Percentiles rank a stretch among this genome's conserved stretches.
Evolutionary conservation across 1,140 invertebrate species (phyloP).

Genomic region (Penaeus japonicus): DNA sequence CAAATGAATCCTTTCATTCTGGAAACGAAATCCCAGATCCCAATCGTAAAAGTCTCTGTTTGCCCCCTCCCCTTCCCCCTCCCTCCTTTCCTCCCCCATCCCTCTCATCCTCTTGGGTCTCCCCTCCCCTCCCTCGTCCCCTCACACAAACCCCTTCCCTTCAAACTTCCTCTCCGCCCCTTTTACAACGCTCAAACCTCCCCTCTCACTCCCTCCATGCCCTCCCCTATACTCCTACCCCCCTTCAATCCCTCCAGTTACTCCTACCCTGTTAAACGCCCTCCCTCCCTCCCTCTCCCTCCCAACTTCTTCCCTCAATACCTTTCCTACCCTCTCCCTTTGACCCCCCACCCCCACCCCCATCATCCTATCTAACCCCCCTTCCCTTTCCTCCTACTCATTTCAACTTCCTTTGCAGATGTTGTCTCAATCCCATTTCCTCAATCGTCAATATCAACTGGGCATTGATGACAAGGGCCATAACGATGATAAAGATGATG

Average conservation of each 20-base stretch:
- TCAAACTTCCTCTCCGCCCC: not conserved
- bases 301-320: not conserved
- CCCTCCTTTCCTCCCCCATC: not conserved
- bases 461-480: too few species aligned
- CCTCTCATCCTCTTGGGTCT: not conserved
- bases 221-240: not conserved
- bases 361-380: not conserved
- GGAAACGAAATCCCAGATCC: too few species aligned
- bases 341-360: not conserved
- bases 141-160: not conserved
- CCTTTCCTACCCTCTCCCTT: not conserved
- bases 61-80: not conserved
- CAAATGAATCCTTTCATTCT: too few species aligned
- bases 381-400: not conserved
- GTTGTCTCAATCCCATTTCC: not conserved
- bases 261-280: not conserved
- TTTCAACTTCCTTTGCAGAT: not conserved
- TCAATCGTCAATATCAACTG: not conserved
- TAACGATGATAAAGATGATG: too few species aligned
- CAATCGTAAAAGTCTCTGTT: not conserved
- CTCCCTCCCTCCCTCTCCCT: not conserved
- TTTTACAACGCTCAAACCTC: not conserved
- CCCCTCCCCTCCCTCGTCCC: not conserved
- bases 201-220: not conserved
- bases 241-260: not conserved